These are phyloP conservation scores for Hemithea aestivaria DNA, from an alignment of 2,888 invertebrate species.

Conservation along the genomic window DNA sequence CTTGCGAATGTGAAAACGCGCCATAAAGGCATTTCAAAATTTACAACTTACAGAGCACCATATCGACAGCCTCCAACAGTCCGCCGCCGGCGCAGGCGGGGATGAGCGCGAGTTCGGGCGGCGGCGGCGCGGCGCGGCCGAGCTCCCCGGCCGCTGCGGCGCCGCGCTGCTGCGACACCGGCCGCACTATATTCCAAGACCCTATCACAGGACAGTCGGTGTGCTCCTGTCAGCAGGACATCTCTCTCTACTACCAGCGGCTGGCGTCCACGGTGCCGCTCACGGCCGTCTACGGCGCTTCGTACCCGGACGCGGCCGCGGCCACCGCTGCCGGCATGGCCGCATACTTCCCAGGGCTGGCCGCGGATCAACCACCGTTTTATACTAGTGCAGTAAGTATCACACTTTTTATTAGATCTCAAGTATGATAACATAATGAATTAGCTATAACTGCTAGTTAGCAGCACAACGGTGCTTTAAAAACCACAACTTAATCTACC, in stretches of 20 bases:
- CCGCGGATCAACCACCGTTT: slow-evolving; percentile 91
- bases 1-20: slow-evolving; percentile 71
- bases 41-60: slow-evolving; percentile 80
- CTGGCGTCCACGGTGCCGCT: slow-evolving; percentile 86
- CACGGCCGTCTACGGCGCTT: slow-evolving; percentile 89
- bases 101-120: slow-evolving; percentile 77
- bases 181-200: slow-evolving; percentile 93
- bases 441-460: too few relatives aligned
- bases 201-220: slow-evolving; percentile 93
- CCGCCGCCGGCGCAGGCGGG: slow-evolving; percentile 82
- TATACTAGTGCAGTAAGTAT: slow-evolving; percentile 90
- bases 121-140: slow-evolving; percentile 73
- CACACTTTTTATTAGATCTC: not conserved
- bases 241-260: slow-evolving; percentile 88
- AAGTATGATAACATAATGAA: too few relatives aligned
- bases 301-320: slow-evolving; percentile 85
- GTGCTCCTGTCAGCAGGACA: slow-evolving; percentile 94
- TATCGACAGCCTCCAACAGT: slow-evolving; percentile 86
- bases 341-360: slow-evolving; percentile 90
- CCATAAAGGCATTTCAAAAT: slow-evolving; percentile 79
- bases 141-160: slow-evolving; percentile 76
- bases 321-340: slow-evolving; percentile 88
- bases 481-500: too few relatives aligned
- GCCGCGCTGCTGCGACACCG: slow-evolving; percentile 93
- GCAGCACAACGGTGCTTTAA: too few relatives aligned